Conservation (phyloP, 2,888 invertebrate species). For the Apodemia hepburni region DNA sequence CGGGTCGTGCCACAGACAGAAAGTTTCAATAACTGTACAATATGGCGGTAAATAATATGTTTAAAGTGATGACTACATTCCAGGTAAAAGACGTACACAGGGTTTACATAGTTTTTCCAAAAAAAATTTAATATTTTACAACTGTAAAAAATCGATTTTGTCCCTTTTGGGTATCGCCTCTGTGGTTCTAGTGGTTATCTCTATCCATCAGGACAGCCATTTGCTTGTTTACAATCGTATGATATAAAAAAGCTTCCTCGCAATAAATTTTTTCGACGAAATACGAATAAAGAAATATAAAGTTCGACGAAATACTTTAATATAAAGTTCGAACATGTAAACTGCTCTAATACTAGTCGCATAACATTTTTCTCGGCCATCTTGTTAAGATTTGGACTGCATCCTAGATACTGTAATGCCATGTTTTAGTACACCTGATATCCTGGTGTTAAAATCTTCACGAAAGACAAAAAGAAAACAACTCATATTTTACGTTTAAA, state of each 20-base stretch:
- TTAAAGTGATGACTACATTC: slow-evolving; percentile 51
- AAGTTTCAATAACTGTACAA: too few species aligned
- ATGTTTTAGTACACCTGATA: slow-evolving; percentile 5
- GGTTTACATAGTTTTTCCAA: slow-evolving; percentile 22
- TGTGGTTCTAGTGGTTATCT: too few species aligned
- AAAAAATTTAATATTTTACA: background rate
- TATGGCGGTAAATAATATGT: slow-evolving; percentile 60
- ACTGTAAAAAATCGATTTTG: too few species aligned
- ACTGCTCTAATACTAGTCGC: background rate
- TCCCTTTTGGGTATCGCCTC: too few species aligned
- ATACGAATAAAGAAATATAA: too few species aligned
- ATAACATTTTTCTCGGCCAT: background rate
- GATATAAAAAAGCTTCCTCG: too few species aligned
- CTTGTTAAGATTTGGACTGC: slow-evolving; percentile 3
- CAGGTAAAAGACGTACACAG: slow-evolving; percentile 24
- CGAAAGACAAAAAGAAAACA: background rate
- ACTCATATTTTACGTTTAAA: too few species aligned
- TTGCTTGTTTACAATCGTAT: too few species aligned
- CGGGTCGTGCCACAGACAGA: too few species aligned
- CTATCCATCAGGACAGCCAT: too few species aligned
- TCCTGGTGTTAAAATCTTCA: background rate
- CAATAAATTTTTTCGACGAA: too few species aligned
- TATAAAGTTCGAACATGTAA: background rate
- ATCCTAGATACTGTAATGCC: background rate
- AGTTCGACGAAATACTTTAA: too few species aligned